Evolutionary conservation across 2,797 vertebrate genomes (phyloP), one percentile per base, ranked within the genome.

Genomic region (Aeoliscus strigatus): DNA sequence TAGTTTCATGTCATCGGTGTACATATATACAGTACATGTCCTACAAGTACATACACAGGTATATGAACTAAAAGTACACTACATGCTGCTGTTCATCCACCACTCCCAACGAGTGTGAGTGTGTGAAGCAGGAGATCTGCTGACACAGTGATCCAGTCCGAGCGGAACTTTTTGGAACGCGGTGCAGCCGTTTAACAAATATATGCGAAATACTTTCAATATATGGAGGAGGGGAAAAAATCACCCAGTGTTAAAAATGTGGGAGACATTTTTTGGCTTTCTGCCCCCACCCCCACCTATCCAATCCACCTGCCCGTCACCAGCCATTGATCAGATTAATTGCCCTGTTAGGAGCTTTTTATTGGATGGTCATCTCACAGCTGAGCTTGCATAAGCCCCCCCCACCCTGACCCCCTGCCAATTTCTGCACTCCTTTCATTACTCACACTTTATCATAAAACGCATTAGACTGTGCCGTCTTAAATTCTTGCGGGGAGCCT

Each of bases 391-490:
- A 71, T 40, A 37, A 72, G 46, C 23, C 44, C 48, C 26, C 47
- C 3, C 49, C 63, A 37, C 23, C 44, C 48, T 24, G 45, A 4
- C 51, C 63, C 39, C 36, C 39, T 60, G 55, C 60, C 67, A 62
- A 55, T 66, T 64, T 52, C 45, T 48, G 36, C 31, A 28, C 51
- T 70, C 59, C 57, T 32, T 54, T 74, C 66, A 74, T 85, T 75
- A 75, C 70, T 85, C 76, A 79, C 66, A 68, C 69, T 75, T 84
- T 78, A 75, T 83, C 78, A 82, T 85, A 82, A 86, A 86, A 82
- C 1, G 51, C 82, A 80, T 80, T 72, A 79, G 66, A 77, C 78
- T 79, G 73, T 80, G 72, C 65, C 75, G 43, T 65, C 71, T 30
- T 46, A 33, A 31, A 31, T 21, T 28, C 61, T 1, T n/a, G n/a